A percentile compares a stretch with the other conserved stretches of the same genome.
Evolutionary conservation across 1,140 invertebrate species (phyloP).

Genomic region (Meloidogyne hapla): DNA sequence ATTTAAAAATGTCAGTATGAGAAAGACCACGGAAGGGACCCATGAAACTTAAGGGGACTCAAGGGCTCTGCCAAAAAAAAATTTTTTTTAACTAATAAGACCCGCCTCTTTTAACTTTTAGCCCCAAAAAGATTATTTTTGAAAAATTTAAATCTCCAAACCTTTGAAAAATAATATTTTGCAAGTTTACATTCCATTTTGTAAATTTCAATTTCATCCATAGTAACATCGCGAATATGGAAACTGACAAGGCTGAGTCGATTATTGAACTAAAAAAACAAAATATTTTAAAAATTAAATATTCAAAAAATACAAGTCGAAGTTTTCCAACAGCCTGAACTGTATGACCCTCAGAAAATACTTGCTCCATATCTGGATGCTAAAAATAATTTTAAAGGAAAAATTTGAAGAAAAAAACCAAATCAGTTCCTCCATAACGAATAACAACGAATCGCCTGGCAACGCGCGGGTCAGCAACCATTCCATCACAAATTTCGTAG

Average conservation of each 20-base stretch:
- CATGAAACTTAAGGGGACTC: too few species aligned
- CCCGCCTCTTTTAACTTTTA: too few species aligned
- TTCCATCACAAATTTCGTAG: slow-evolving; percentile 22
- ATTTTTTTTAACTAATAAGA: too few species aligned
- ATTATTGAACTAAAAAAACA: neutral
- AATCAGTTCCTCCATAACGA: slow-evolving; percentile 16
- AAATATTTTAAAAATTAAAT: neutral
- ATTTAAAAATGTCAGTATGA: too few species aligned
- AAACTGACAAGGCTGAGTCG: slow-evolving; percentile 16
- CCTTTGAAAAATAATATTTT: slow-evolving; percentile 8
- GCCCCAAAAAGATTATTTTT: neutral
- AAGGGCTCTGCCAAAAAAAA: too few species aligned
- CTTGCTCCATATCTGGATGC: slow-evolving; percentile 1
- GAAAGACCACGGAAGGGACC: too few species aligned
- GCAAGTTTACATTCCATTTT: slow-evolving; percentile 25
- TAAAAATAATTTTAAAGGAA: neutral
- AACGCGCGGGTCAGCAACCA: slow-evolving; percentile 8
- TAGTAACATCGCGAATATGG: slow-evolving; percentile 12
- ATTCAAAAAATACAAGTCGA: neutral
- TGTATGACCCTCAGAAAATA: slow-evolving; percentile 7
- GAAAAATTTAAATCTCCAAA: neutral
- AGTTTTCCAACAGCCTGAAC: slow-evolving; percentile 20
- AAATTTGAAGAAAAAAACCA: neutral
- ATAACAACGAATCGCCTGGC: slow-evolving; percentile 15
- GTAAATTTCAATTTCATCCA: slow-evolving; percentile 10